phyloP scores from a whole-genome alignment of 2,113 vertebrate genomes.

The Triplophysa siluroides region DNA sequence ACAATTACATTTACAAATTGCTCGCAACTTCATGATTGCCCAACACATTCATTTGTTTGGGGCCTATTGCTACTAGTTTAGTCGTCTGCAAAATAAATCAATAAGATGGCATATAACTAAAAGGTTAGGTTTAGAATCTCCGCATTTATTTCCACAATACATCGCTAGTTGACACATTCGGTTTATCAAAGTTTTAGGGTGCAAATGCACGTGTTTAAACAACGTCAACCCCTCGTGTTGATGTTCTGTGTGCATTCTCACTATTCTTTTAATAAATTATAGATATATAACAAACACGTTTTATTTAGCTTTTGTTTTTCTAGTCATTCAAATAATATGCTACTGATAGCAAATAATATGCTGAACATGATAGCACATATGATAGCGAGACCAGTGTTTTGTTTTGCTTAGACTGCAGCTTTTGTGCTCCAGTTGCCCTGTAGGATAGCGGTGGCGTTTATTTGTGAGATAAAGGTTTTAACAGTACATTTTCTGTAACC shows the following conservation, averaged over 20 bases:
- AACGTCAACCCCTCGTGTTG: neutral
- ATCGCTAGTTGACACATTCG: neutral
- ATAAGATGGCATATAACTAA: neutral
- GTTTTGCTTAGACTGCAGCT: conserved; percentile 7
- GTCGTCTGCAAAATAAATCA: neutral
- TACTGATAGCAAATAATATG: neutral
- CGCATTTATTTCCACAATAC: neutral
- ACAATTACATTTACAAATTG: neutral
- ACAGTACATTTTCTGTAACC: neutral
- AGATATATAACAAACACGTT: neutral
- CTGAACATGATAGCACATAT: neutral
- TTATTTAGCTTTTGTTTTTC: neutral
- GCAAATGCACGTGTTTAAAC: neutral
- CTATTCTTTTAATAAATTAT: neutral
- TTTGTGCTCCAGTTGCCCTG: neutral
- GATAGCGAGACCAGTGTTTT: neutral
- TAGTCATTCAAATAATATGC: neutral
- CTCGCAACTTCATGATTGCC: neutral
- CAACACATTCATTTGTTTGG: conserved; percentile 8
- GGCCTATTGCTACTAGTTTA: conserved; percentile 5
- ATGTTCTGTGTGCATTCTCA: too few relatives aligned
- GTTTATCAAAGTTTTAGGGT: neutral
- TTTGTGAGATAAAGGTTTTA: neutral
- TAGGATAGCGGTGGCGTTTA: neutral
- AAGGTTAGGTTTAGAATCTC: neutral